Percentiles rank a stretch among this genome's conserved stretches.
Evolutionary conservation across 1,140 invertebrate genomes (phyloP).

Genomic region (Drosophila elegans): DNA sequence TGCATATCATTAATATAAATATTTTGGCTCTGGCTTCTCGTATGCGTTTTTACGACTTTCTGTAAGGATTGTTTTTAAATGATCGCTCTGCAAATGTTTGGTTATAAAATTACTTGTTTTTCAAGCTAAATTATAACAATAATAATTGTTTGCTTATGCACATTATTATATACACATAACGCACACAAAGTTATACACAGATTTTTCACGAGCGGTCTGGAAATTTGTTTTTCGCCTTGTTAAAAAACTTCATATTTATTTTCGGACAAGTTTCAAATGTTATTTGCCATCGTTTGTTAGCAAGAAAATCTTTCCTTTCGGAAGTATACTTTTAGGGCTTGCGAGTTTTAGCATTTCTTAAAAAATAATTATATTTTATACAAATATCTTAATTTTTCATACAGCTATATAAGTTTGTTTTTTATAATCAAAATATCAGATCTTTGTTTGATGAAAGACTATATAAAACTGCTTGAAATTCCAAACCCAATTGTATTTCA

Average conservation of each 20-base stretch:
- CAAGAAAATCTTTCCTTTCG: background rate
- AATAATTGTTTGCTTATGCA: slow-evolving; percentile 35
- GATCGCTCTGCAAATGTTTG: slow-evolving; percentile 33
- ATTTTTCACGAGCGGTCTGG: slow-evolving; percentile 6
- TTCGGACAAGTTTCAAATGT: background rate
- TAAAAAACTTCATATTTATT: slow-evolving; percentile 1
- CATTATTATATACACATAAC: slow-evolving; percentile 3
- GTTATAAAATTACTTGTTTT: slow-evolving; percentile 65
- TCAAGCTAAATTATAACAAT: slow-evolving; percentile 55
- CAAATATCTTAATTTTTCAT: too few species aligned
- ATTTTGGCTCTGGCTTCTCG: slow-evolving; percentile 66
- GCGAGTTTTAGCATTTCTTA: background rate
- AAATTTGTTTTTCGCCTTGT: slow-evolving; percentile 2
- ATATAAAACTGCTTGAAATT: too few species aligned
- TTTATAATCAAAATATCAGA: too few species aligned
- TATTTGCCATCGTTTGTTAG: background rate
- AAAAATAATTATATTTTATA: too few species aligned
- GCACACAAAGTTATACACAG: background rate
- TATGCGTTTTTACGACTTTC: slow-evolving; percentile 67
- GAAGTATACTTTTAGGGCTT: background rate
- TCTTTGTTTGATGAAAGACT: too few species aligned
- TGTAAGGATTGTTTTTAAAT: slow-evolving; percentile 52
- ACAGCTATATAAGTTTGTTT: too few species aligned
- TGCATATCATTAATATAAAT: slow-evolving; percentile 77
- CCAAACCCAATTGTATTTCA: too few species aligned